These are phyloP conservation scores for Thumatha senex DNA, from an alignment of 2,888 invertebrate species.

Conservation along the genomic window DNA sequence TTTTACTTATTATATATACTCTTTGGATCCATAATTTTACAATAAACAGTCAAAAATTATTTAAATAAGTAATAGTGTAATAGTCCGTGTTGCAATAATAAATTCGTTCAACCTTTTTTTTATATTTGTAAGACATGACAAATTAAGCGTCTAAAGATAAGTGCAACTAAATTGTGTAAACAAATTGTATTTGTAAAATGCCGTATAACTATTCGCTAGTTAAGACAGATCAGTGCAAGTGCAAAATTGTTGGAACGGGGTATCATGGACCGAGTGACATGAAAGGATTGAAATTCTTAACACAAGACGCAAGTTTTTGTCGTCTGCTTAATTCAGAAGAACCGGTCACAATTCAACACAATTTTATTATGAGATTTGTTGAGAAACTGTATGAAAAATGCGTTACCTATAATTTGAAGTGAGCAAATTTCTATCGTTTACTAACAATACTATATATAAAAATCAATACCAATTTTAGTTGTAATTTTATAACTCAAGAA, in stretches of 20 bases:
- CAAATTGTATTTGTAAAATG: neutral
- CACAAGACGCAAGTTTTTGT: neutral
- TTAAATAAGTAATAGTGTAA: too few relatives aligned
- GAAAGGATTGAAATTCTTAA: neutral
- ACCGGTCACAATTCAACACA: neutral
- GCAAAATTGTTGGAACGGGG: neutral
- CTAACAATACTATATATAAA: too few relatives aligned
- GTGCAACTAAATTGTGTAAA: too few relatives aligned
- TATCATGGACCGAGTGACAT: neutral
- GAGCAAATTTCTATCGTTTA: neutral
- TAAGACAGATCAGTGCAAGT: constrained; percentile 1
- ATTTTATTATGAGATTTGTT: constrained; percentile 14
- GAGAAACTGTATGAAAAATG: constrained; percentile 47
- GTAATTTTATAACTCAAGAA: too few relatives aligned
- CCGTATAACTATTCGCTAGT: neutral
- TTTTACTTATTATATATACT: too few relatives aligned
- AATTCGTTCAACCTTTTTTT: too few relatives aligned
- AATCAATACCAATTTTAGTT: too few relatives aligned
- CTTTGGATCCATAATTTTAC: too few relatives aligned
- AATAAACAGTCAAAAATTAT: too few relatives aligned
- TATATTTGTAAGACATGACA: too few relatives aligned
- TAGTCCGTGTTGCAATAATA: too few relatives aligned
- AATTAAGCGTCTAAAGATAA: too few relatives aligned
- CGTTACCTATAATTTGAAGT: constrained; percentile 54
- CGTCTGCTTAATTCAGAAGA: neutral